Conservation (phyloP, 2,888 invertebrate genomes). For the Aphelenchoides bicaudatus region DNA sequence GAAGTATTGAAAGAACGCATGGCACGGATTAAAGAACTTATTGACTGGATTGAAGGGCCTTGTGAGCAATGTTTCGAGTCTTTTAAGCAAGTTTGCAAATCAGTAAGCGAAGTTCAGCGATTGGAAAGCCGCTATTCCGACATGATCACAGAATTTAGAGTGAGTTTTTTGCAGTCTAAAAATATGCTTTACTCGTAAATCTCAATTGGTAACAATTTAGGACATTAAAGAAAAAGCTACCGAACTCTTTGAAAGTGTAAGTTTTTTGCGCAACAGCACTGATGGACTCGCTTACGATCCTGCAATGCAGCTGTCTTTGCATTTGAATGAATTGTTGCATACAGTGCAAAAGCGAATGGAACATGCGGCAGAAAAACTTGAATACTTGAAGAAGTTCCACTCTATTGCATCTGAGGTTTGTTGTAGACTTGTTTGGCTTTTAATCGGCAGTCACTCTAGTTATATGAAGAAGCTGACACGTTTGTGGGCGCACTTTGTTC, state of each 20-base stretch:
- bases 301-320: no score
- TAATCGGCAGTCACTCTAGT: constrained; percentile 15
- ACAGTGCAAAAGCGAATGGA: not conserved
- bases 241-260: no score
- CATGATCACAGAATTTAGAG: no score
- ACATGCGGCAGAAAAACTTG: not conserved
- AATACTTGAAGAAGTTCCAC: not conserved
- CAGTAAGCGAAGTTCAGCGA: not conserved
- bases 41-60: constrained; percentile 13
- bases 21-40: constrained; percentile 1
- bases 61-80: not conserved
- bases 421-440: not conserved
- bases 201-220: no score
- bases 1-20: constrained; percentile 1
- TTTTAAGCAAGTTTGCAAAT: not conserved
- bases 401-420: not conserved
- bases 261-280: no score
- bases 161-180: no score
- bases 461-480: constrained; percentile 67
- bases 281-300: no score
- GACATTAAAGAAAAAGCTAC: no score
- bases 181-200: no score
- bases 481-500: constrained; percentile 62
- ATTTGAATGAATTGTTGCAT: no score
- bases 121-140: no score